A percentile compares a stretch with the other conserved stretches of the same genome.
These are phyloP conservation scores for Sialis fuliginosa DNA, from an alignment of 2,888 invertebrate species.

Conservation along the genomic window DNA sequence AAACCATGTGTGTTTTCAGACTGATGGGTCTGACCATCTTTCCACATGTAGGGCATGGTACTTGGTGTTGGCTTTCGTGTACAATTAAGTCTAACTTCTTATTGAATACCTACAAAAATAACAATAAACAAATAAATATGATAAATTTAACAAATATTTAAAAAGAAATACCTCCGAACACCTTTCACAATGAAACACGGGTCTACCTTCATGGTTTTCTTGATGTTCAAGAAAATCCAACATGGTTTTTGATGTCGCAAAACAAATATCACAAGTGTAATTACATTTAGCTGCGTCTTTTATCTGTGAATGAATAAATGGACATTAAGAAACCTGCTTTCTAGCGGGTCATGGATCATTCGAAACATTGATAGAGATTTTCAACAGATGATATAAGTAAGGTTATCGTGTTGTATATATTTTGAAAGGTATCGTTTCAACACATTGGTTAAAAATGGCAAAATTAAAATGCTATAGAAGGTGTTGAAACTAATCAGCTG, in stretches of 20 bases:
- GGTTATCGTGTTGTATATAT: not conserved
- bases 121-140: not conserved
- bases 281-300: conserved; percentile 10
- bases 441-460: too few species aligned
- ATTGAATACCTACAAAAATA: conserved; percentile 2
- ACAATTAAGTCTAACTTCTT: conserved; percentile 4
- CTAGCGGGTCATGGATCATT: too few species aligned
- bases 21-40: conserved; percentile 5
- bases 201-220: conserved; percentile 11
- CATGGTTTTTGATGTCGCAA: conserved; percentile 12
- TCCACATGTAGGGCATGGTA: conserved; percentile 5
- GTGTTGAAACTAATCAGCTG: too few species aligned
- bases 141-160: not conserved
- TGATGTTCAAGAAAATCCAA: conserved; percentile 16
- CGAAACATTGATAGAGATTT: not conserved
- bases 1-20: conserved; percentile 5
- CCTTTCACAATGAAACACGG: conserved; percentile 14
- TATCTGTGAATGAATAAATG: too few species aligned
- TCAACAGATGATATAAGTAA: not conserved
- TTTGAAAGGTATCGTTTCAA: not conserved
- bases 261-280: conserved; percentile 13
- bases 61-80: conserved; percentile 5
- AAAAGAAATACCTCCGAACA: conserved; percentile 12
- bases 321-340: too few species aligned
- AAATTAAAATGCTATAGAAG: too few species aligned